Evolutionary conservation across 2,888 invertebrate species (phyloP).

Genomic region (Stictocephala bisonia): DNA sequence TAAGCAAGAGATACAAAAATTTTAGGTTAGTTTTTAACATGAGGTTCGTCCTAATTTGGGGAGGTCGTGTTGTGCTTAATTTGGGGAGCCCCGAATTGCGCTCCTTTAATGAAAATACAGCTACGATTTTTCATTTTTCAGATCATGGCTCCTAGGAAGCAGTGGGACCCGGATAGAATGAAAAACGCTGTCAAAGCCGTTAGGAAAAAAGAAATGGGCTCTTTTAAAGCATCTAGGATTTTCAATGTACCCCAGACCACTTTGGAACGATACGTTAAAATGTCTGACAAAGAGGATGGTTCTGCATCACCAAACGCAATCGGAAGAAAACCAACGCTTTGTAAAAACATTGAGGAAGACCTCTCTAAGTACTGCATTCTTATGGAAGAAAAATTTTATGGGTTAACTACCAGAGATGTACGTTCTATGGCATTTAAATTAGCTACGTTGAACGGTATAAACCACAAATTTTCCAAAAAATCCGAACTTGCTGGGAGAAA

Average conservation of each 20-base stretch:
- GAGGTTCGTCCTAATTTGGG: background rate
- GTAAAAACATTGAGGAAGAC: slow-evolving; percentile 32
- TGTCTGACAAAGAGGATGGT: background rate
- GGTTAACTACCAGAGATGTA: slow-evolving; percentile 38
- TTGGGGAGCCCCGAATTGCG: background rate
- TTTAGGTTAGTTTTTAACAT: background rate
- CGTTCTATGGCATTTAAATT: slow-evolving; percentile 10
- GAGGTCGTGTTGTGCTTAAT: background rate
- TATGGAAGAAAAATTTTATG: slow-evolving; percentile 42
- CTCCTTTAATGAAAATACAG: background rate
- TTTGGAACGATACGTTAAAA: slow-evolving; percentile 30
- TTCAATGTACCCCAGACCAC: slow-evolving; percentile 35
- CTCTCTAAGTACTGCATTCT: slow-evolving; percentile 37
- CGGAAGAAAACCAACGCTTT: slow-evolving; percentile 30
- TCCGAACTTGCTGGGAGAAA: slow-evolving; percentile 7
- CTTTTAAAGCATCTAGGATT: slow-evolving; percentile 22
- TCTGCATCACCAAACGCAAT: background rate
- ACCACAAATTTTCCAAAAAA: background rate
- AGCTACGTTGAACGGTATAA: background rate
- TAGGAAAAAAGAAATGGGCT: slow-evolving; percentile 28
- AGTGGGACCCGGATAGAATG: slow-evolving; percentile 27
- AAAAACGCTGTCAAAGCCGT: slow-evolving; percentile 35
- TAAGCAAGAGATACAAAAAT: background rate
- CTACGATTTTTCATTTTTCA: background rate
- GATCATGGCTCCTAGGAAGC: slow-evolving; percentile 33